Conservation (phyloP, 2,888 invertebrate species). For the Cataglyphis albicans region DNA sequence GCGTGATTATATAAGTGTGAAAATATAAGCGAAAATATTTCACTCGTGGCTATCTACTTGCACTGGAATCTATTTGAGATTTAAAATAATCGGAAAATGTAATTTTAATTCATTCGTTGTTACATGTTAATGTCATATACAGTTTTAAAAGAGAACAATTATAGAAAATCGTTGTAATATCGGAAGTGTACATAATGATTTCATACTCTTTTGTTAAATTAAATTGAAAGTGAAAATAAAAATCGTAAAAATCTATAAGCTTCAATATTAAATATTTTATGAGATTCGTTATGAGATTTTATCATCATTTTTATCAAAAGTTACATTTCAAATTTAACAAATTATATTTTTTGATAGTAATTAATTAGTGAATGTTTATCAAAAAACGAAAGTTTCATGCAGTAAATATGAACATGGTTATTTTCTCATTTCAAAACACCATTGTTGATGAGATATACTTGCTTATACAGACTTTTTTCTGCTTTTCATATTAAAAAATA, state of each 20-base stretch:
- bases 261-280: background rate
- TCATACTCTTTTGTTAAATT: conserved; percentile 3
- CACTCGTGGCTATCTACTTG: conserved; percentile 3
- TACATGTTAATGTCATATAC: background rate
- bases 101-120: conserved; percentile 29
- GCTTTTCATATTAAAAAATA: background rate
- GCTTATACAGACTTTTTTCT: background rate
- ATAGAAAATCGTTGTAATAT: background rate
- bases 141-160: conserved; percentile 11
- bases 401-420: background rate
- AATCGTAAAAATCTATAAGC: background rate
- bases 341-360: conserved; percentile 23
- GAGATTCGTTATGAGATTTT: background rate
- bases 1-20: conserved; percentile 2
- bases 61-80: conserved; percentile 32
- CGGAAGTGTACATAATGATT: background rate
- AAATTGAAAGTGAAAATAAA: background rate
- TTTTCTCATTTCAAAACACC: background rate
- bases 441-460: background rate
- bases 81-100: conserved; percentile 25
- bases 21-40: conserved; percentile 25
- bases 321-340: background rate
- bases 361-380: background rate
- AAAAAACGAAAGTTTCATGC: background rate
- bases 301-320: background rate